Evolutionary conservation across 1,140 invertebrate species (phyloP).

Genomic region (Mycetomoellerius zeteki): DNA sequence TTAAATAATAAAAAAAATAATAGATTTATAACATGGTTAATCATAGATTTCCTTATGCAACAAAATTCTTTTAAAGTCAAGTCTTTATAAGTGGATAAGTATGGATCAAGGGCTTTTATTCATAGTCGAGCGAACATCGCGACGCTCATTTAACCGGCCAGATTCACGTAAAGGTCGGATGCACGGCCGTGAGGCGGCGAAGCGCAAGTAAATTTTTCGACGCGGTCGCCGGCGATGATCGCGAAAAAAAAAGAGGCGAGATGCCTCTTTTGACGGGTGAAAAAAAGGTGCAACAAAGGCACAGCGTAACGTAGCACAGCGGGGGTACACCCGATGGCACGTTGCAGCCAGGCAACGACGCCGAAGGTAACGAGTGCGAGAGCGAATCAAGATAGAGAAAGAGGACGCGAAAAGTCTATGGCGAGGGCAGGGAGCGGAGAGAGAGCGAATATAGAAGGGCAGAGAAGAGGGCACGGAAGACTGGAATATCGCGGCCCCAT

Average conservation of each 20-base stretch:
- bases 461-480: constrained; percentile 63
- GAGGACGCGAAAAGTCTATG: constrained; percentile 62
- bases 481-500: constrained; percentile 78
- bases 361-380: constrained; percentile 43
- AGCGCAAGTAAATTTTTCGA: constrained; percentile 59
- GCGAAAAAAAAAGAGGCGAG: constrained; percentile 69
- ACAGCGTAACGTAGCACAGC: constrained; percentile 76
- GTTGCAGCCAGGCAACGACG: constrained; percentile 66
- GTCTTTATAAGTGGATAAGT: background rate
- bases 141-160: constrained; percentile 34
- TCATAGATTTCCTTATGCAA: background rate
- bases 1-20: background rate
- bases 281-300: constrained; percentile 79
- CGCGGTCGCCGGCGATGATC: constrained; percentile 64
- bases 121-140: background rate
- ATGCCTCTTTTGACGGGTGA: constrained; percentile 63
- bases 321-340: constrained; percentile 75
- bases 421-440: constrained; percentile 51
- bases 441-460: constrained; percentile 71
- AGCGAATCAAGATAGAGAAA: constrained; percentile 20
- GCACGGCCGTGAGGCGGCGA: constrained; percentile 38
- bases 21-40: background rate
- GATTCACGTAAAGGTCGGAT: constrained; percentile 22
- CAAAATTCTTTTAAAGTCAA: background rate
- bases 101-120: background rate